phyloP scores from a whole-genome alignment of 2,113 vertebrate species.

The Sterrhoptilus dennistouni region DNA sequence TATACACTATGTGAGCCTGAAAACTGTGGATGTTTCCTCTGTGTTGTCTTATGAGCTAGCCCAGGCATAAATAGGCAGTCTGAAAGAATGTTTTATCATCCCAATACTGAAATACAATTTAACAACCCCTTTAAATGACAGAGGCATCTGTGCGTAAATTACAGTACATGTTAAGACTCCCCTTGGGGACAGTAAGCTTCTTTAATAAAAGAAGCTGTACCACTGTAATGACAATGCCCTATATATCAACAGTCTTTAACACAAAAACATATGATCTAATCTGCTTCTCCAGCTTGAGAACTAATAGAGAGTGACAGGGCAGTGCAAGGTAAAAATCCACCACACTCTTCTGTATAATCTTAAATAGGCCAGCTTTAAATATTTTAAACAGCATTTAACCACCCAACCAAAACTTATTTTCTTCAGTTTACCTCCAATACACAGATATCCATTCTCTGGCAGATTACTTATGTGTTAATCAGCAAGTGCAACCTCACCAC shows the following conservation, averaged over 20 bases:
- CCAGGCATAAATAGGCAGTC: not conserved
- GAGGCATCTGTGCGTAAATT: constrained; percentile 35
- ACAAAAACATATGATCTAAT: constrained; percentile 60
- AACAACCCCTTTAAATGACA: constrained; percentile 31
- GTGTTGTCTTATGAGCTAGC: not conserved
- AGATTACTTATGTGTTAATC: not conserved
- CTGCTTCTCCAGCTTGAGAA: constrained; percentile 5
- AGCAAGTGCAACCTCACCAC: not conserved
- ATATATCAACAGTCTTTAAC: constrained; percentile 48
- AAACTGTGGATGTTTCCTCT: not conserved
- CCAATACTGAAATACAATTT: not conserved
- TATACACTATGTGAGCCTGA: not conserved
- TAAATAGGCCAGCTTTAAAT: constrained; percentile 58
- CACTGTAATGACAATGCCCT: not conserved
- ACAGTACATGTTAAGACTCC: not conserved
- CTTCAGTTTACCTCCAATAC: not conserved
- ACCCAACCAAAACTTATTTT: constrained; percentile 47
- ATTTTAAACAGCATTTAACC: constrained; percentile 40
- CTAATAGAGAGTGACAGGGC: constrained; percentile 39
- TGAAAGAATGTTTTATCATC: not conserved
- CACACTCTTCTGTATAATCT: not conserved
- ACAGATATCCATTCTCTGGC: not conserved
- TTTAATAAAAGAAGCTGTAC: constrained; percentile 41
- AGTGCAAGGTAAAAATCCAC: constrained; percentile 12
- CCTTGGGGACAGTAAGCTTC: constrained; percentile 56